Conservation (phyloP, 1,140 invertebrate species). For the Eurosta solidaginis region DNA sequence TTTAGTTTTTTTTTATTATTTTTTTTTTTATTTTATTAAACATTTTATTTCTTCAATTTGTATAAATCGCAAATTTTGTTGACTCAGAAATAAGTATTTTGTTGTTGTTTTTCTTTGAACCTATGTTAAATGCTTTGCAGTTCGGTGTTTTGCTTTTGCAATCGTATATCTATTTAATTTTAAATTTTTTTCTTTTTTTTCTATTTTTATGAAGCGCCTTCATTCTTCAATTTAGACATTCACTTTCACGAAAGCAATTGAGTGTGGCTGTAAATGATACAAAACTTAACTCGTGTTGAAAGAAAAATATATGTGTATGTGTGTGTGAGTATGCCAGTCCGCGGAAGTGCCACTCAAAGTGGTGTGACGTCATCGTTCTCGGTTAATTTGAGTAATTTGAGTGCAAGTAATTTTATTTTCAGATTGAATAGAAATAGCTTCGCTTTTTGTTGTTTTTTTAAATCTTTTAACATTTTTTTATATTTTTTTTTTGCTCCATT, state of each 20-base stretch:
- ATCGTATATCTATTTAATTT: not conserved
- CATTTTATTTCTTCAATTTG: too few species aligned
- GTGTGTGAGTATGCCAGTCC: not conserved
- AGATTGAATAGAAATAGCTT: too few species aligned
- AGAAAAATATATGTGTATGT: too few species aligned
- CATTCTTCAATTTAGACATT: not conserved
- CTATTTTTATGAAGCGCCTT: not conserved
- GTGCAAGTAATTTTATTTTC: not conserved
- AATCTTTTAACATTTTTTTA: not conserved
- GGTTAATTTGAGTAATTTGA: not conserved
- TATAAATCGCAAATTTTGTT: too few species aligned
- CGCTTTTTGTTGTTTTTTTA: too few species aligned
- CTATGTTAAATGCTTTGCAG: too few species aligned
- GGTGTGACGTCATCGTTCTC: not conserved
- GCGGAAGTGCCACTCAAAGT: not conserved
- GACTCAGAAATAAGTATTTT: too few species aligned
- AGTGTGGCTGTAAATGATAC: not conserved
- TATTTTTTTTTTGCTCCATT: not conserved
- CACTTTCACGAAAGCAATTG: slow-evolving; percentile 27
- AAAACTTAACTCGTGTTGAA: not conserved
- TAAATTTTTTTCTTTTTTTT: not conserved
- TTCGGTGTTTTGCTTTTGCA: not conserved
- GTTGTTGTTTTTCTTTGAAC: too few species aligned
- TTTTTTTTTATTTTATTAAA: too few species aligned
- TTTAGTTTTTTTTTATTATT: not conserved